Evolutionary conservation across 2,797 vertebrate species (phyloP), one percentile per base, ranked within the genome.

Genomic region (Leuciscus waleckii): DNA sequence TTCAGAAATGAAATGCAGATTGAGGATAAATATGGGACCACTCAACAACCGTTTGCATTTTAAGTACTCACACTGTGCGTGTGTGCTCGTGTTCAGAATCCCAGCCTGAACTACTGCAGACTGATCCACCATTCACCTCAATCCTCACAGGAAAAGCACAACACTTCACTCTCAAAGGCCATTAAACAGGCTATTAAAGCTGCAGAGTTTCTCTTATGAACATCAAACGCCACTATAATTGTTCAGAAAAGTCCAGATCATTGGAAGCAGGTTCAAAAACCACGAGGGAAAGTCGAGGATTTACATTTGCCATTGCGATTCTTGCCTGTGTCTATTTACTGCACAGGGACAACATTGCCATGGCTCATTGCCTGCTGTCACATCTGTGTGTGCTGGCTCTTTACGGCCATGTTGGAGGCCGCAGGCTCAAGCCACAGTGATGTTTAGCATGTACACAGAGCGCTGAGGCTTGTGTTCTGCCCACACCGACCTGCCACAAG

Each of bases 1-100:
- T 91, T 29, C 8, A 81, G 51, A 92, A 94, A 94, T 93, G 79
- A 89, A 91, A 93, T 93, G 92, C 93, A 95, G 84, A 89, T 92
- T 93, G 88, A 71, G 82, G 21, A 83, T 86, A 88, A 92, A 92
- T 84, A 90, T 86, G 83, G 79, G 80, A 87, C 71, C 75, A 41
- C 58, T 67, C 46, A 41, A 75, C 10, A 46, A 79, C 61, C 3
- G 51, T 89, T 86, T 11, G 86, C 84, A 85, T 88, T 85, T 86
- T 29, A 87, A 67, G 56, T 61, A 65, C 26, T 58, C 7, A 51
- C 32, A 13, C 35, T 71, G 82, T 91, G 90, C 90, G 82, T 87
- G 91, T 91, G 74, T 79, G 68, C 56, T 43, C 7, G 11, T 14
- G 5, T 61, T 74, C 46, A 79, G 63, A 65, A 65, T 65, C 29